Evolutionary conservation across 2,113 vertebrate species (phyloP).

Genomic region (Psammodynastes pulverulentus): DNA sequence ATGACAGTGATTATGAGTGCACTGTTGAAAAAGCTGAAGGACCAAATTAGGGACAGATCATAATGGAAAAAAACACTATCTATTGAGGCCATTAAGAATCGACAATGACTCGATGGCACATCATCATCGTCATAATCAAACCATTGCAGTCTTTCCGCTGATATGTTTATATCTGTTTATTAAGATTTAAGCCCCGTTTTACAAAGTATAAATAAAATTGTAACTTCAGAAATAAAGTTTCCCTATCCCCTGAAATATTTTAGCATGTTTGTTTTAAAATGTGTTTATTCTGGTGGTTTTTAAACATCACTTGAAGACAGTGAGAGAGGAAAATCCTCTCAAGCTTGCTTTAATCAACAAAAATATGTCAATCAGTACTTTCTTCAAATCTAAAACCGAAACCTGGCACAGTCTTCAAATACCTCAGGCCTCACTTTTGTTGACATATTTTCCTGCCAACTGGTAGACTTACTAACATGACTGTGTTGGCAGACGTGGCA

Average conservation of each 20-base stretch:
- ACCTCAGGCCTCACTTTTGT: background rate
- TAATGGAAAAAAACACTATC: background rate
- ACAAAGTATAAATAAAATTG: background rate
- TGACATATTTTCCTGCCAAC: conserved; percentile 18
- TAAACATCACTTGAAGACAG: background rate
- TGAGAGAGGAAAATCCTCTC: background rate
- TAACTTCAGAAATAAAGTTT: background rate
- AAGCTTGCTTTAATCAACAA: background rate
- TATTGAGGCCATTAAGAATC: background rate
- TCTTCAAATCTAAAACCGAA: background rate
- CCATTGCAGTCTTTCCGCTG: background rate
- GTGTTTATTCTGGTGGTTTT: background rate
- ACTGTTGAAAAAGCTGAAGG: background rate
- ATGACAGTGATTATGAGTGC: background rate
- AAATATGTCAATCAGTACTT: conserved; percentile 1
- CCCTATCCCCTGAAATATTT: background rate
- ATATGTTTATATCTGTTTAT: background rate
- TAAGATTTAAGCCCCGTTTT: background rate
- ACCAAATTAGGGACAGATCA: background rate
- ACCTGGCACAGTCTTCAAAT: conserved; percentile 7
- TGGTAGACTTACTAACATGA: background rate
- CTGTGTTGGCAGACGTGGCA: conserved; percentile 1
- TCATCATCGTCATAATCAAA: background rate
- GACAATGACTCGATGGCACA: background rate
- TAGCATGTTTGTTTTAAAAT: background rate